phyloP scores from a whole-genome alignment of 2,888 invertebrate species.

The Busseola fusca region DNA sequence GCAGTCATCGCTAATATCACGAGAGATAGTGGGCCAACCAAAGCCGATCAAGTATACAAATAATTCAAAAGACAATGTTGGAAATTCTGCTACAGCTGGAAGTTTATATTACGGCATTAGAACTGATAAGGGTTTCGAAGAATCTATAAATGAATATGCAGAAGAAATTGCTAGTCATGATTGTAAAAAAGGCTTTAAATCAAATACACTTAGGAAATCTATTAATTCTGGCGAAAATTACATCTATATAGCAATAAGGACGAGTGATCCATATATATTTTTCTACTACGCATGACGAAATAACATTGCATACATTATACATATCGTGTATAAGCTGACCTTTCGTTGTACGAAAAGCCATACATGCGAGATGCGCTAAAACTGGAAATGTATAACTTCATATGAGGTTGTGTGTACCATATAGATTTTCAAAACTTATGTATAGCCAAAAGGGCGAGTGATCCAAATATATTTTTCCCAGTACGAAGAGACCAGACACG shows the following conservation, averaged over 20 bases:
- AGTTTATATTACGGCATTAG: background rate
- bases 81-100: background rate
- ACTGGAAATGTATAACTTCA: background rate
- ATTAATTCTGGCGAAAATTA: background rate
- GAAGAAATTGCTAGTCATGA: background rate
- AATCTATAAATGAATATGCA: background rate
- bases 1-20: background rate
- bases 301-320: background rate
- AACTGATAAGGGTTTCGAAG: background rate
- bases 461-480: constrained; percentile 15
- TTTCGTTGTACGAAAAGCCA: background rate
- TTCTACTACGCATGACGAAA: background rate
- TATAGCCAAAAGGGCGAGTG: background rate
- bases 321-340: background rate
- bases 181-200: background rate
- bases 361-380: background rate
- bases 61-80: background rate
- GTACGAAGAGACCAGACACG: constrained; percentile 19
- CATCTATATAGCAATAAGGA: background rate
- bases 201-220: background rate
- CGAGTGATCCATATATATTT: constrained; percentile 13
- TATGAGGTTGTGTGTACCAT: too few species aligned
- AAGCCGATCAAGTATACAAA: background rate
- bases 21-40: background rate
- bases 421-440: background rate